Evolutionary conservation across 2,888 invertebrate species (phyloP), one percentile per base, ranked within the genome.

Genomic region (Drosophila algonquin): DNA sequence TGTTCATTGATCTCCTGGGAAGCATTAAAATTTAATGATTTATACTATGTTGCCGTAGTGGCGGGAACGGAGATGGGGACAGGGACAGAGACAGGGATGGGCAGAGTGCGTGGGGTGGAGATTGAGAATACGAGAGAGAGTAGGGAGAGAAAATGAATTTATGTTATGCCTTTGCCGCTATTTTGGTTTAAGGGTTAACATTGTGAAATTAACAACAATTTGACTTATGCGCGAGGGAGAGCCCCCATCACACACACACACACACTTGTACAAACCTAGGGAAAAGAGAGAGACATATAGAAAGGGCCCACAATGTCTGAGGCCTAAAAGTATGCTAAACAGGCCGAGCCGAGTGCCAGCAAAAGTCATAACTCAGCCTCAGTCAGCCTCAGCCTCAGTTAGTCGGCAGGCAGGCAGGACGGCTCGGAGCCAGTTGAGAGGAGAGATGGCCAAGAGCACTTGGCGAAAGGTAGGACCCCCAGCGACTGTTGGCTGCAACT

Each of bases 11-110:
- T 87, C 90, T 89, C 81, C 79, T 81, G 90, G 90, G 90, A 89
- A 90, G 90, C 90, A 90, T 90, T 90, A 90, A 90, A 90, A 90
- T 90, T 90, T 90, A 90, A 90, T 90, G 90, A 90, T 90, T 90
- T 90, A 90, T 90, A 84, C 79, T 78, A 73, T 75, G 74, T 67
- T 45, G 48, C 69, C 21, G 53, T 40, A 40, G 40, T 14, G 40
- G 35, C 35, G 35, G 24, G 32, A 10, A 3, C 10, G 27, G 7
- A 7, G 27, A 27, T 27, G 27, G 6, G 6, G 27, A 27, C 7
- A 9, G 32, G 32, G 10, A 32, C 7, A 9, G 32, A 10, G 10
- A 32, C 3, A 12, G 35, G 12, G 12, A 35, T 35, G 35, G 10
- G 35, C 35, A 35, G 35, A 35, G 10, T 35, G 35, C 14, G 35